Percentiles rank a stretch among this genome's conserved stretches.
Conservation (phyloP, 2,888 invertebrate species). For the Andrena hattorfiana region DNA sequence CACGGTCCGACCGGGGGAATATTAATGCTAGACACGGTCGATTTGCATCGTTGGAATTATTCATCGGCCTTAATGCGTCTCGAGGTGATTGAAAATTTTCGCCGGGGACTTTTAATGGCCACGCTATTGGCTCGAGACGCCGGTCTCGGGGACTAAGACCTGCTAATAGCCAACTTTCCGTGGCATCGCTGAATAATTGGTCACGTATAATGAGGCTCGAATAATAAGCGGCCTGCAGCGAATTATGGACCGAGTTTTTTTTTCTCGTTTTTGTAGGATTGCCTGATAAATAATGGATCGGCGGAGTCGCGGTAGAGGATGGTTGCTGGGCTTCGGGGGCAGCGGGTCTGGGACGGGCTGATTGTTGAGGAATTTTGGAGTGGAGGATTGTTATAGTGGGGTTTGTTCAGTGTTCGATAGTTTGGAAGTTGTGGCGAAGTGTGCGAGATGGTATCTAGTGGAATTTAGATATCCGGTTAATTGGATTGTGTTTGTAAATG, state of each 20-base stretch:
- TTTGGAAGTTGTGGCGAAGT: too few species aligned
- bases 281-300: neutral
- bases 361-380: too few species aligned
- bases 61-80: conserved; percentile 29
- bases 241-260: neutral
- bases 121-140: neutral
- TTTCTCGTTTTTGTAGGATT: neutral
- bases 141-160: neutral
- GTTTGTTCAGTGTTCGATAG: too few species aligned
- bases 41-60: conserved; percentile 50
- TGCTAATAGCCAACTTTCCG: conserved; percentile 18
- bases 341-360: too few species aligned
- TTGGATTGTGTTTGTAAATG: too few species aligned
- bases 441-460: too few species aligned
- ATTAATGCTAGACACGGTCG: conserved; percentile 43
- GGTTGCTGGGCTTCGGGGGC: neutral
- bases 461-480: too few species aligned
- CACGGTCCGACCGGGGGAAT: conserved; percentile 26
- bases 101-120: conserved; percentile 5
- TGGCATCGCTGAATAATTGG: conserved; percentile 14
- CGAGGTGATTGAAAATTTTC: conserved; percentile 30
- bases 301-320: neutral
- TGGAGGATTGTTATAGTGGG: too few species aligned
- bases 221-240: conserved; percentile 5
- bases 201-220: neutral